Base-by-base conservation (phyloP, 2,888 invertebrate genomes). In the Meteorus cinctellus region DNA sequence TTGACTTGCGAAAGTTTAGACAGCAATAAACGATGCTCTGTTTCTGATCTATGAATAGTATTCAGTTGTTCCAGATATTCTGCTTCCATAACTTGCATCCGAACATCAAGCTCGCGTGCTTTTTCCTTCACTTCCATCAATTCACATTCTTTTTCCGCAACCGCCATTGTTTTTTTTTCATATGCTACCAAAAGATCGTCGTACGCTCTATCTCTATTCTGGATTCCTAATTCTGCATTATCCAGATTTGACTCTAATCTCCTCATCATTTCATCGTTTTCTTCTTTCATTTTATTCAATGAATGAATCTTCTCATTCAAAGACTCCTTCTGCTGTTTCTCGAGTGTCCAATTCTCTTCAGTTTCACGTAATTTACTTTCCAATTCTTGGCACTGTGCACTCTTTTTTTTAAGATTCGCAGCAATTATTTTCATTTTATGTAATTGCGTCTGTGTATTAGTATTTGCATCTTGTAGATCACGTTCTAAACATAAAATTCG, bases 361-460 rank as follows among this genome's bases (percentile, higher is more conserved):
- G 87, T 73, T 19, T 85, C 82, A 62, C 59, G 24, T 14, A 86
- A 71, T 16, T 84, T 83, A 63, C 88, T 86, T 89, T 95, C 94
- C 48, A 95, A 87, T 79, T 95, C 94, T 48, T 92, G 90, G 81
- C 93, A 94, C 79, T 93, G 91, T 0, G 91, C 86, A 0, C 92
- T 91, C 85, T 95, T 95, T 86, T 95, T 95, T 87, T 95, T 96
- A 12, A 96, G 90, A 84, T 93, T 94, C 0, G 94, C 92, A 0
- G 95, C 96, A 83, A 94, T 93, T 84, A 95, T 95, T 85, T 95
- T 96, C 85, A 95, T 91, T 88, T 95, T 96, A 75, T 95, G 95
- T 72, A 94, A 88, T 78, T 95, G 92, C 70, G 94, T 93, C 83
- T 93, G 94, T 80, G 93, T 93, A 85, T 94, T 94, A 8, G 86